Evolutionary conservation across 1,140 invertebrate genomes (phyloP).

Genomic region (Steinernema khuongi): DNA sequence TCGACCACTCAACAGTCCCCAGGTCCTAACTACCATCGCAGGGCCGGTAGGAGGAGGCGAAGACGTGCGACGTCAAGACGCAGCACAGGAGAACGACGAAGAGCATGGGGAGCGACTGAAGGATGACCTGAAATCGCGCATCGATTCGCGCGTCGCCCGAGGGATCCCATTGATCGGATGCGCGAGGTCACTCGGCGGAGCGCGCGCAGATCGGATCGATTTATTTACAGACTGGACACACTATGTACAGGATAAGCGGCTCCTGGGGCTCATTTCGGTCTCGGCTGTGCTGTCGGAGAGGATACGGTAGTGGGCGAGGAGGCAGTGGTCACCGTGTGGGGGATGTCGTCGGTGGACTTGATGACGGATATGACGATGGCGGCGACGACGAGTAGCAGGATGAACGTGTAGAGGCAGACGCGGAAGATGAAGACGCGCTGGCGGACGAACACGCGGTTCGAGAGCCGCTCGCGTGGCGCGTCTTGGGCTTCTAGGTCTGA

Average conservation of each 20-base stretch:
- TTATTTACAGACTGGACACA: neutral
- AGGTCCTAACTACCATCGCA: neutral
- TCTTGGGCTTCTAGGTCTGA: neutral
- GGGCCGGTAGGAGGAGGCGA: neutral
- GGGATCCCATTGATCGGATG: constrained; percentile 10
- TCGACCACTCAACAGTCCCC: no score
- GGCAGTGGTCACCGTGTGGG: neutral
- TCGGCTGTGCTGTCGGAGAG: neutral
- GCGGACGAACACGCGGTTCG: neutral
- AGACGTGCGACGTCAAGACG: neutral
- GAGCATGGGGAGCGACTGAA: neutral
- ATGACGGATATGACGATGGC: constrained; percentile 1
- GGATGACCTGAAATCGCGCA: constrained; percentile 9
- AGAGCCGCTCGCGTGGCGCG: neutral
- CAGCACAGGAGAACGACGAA: neutral
- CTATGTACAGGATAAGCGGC: neutral
- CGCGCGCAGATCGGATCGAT: neutral
- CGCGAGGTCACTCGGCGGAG: constrained; percentile 10
- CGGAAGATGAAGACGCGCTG: neutral
- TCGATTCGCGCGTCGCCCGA: constrained; percentile 14
- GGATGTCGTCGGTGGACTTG: neutral
- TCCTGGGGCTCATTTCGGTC: neutral
- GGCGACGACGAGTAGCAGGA: neutral
- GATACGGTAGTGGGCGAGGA: neutral
- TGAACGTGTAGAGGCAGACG: neutral